A percentile compares a stretch with the other conserved stretches of the same genome.
Evolutionary conservation across 2,888 invertebrate species (phyloP).

Genomic region (Peribatodes rhomboidaria): DNA sequence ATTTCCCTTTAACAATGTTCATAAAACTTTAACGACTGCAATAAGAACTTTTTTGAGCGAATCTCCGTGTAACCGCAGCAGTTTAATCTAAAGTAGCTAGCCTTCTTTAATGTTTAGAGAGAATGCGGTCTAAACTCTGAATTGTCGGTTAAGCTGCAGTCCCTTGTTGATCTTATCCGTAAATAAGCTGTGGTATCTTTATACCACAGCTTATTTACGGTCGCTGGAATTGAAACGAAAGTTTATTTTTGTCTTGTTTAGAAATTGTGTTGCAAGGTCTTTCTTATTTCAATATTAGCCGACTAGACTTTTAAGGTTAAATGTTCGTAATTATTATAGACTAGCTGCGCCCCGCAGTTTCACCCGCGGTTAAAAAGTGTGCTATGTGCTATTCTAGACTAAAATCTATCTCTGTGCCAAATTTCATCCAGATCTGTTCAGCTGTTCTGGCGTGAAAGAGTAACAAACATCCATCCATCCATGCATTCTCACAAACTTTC

Average conservation of each 20-base stretch:
- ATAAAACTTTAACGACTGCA: constrained; percentile 9
- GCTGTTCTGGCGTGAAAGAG: too few relatives aligned
- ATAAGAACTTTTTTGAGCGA: constrained; percentile 10
- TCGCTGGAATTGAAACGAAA: constrained; percentile 16
- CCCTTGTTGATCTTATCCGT: constrained; percentile 19
- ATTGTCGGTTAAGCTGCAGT: constrained; percentile 21
- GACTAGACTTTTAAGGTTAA: background rate
- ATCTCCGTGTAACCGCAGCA: background rate
- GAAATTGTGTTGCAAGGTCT: background rate
- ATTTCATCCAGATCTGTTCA: too few relatives aligned
- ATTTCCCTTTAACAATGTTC: constrained; percentile 5
- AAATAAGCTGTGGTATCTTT: too few relatives aligned
- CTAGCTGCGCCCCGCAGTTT: too few relatives aligned
- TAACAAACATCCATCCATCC: too few relatives aligned
- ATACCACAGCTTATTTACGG: constrained; percentile 9
- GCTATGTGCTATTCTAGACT: too few relatives aligned
- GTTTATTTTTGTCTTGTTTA: constrained; percentile 4
- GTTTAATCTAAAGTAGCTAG: background rate
- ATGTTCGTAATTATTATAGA: too few relatives aligned
- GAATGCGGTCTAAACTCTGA: constrained; percentile 15
- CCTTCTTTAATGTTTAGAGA: constrained; percentile 10
- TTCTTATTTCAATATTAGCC: constrained; percentile 3
- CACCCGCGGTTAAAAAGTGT: too few relatives aligned
- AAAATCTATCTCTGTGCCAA: too few relatives aligned
- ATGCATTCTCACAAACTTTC: too few relatives aligned